Conservation (phyloP, 2,888 invertebrate species). For the Epirrhoe alternata region DNA sequence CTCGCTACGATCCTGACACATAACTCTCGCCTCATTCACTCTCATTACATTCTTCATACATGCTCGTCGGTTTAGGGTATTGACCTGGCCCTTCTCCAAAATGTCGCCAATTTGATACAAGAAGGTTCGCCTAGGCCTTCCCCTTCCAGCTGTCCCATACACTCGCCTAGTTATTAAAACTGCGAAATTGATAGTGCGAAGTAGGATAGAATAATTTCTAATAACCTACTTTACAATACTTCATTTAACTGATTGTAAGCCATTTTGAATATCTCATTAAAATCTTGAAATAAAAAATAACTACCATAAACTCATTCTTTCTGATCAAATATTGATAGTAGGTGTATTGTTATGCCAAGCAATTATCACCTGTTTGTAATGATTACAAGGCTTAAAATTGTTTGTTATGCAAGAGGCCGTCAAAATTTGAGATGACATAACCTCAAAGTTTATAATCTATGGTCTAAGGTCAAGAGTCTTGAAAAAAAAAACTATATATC, state of each 20-base stretch:
- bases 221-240: background rate
- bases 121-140: too few relatives aligned
- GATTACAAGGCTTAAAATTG: constrained; percentile 35
- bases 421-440: constrained; percentile 38
- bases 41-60: too few relatives aligned
- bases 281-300: background rate
- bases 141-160: too few relatives aligned
- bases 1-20: too few relatives aligned
- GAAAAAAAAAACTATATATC: constrained; percentile 1
- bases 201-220: too few relatives aligned
- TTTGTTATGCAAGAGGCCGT: constrained; percentile 31
- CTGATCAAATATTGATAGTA: constrained; percentile 27
- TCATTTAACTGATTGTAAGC: background rate
- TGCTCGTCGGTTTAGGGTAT: too few relatives aligned
- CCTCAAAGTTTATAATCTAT: background rate
- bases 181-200: too few relatives aligned
- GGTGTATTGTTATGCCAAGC: constrained; percentile 19
- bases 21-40: too few relatives aligned
- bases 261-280: background rate
- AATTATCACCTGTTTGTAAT: constrained; percentile 28
- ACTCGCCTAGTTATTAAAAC: too few relatives aligned
- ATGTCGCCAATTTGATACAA: too few relatives aligned
- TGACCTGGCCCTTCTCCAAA: too few relatives aligned
- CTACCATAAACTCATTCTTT: constrained; percentile 3
- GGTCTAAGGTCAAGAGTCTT: constrained; percentile 33